Base-by-base conservation (phyloP, 2,888 invertebrate species). In the Sinelater perroti region DNA sequence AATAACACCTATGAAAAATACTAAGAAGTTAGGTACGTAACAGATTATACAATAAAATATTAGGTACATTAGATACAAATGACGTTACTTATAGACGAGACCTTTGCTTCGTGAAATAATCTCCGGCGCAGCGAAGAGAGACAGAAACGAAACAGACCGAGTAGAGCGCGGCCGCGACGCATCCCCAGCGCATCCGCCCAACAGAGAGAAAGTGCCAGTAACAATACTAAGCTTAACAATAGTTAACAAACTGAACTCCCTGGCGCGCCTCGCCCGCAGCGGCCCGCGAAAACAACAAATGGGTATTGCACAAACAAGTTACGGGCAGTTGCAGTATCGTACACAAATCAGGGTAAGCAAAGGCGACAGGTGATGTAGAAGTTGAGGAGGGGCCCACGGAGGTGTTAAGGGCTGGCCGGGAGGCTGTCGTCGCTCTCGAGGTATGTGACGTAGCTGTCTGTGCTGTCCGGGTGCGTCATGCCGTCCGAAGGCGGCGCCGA, bases 401-500 rank as follows among this genome's bases (percentile, higher is more conserved):
- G 51, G 62, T 73, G 80, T 79, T 89, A 89, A 83, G 89, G 89
- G 71, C 88, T 88, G 66, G 87, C 87, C 44, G 88, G 87, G 68
- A 88, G 82, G 74, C 87, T 88, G 75, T 89, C 89, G 81, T 95
- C 95, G 79, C 93, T 93, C 79, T 94, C 94, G 70, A 94, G 86
- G 82, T 93, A 94, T 59, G 94, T 94, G 65, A 95, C 94, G 82
- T 93, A 94, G 78, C 93, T 93, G 80, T 94, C 91, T 51, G 90
- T 89, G 71, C 89, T 89, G 78, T 90, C 90, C 13, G 89, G 90
- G 78, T 91, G 91, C 67, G 87, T 85, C 71, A 86, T 85, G 69
- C 83, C 83, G 73, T 87, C 86, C 56, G 82, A 77, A 54, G 81
- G 80, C 0, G 85, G 85, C 18, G 84, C 83, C 62, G 85, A 83